Base-by-base conservation (phyloP, 1,140 invertebrate genomes). In the Gonioctena quinquepunctata region DNA sequence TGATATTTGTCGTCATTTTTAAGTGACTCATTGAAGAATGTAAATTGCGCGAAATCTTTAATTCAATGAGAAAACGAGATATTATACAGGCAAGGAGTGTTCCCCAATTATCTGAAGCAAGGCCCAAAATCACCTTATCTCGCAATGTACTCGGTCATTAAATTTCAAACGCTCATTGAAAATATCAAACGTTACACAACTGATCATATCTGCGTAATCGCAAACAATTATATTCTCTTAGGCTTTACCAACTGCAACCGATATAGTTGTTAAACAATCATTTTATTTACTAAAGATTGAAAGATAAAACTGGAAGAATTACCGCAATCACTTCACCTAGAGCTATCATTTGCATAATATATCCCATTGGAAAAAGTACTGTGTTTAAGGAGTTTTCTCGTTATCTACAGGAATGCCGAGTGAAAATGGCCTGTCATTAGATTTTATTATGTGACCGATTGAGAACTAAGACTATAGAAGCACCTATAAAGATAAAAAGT, bases 241-340 rank as follows among this genome's bases (percentile, higher is more conserved):
- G 7, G n/a, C 22, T 42, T 1, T 42, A 42, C 33, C 7, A 42
- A 42, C 11, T 54, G 52, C 52, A 54, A 54, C 52, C 52, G 52
- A 54, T 54, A 54, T 54, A 54, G 52, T 54, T 54, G 52, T 54
- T 54, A 21, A 54, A 54, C 52, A 54, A 54, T 54, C 52, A 54
- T 54, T 54, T 54, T 54, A 54, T 54, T 54, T 54, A 18, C 52
- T 54, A 11, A 18, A 54, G 52, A 54, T 54, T 7, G 22, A 54
- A 54, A 54, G 52, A 54, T 54, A 54, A 54, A 54, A 18, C 33
- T 11, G 13, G 19, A 8, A 54, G 52, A 54, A 54, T 54, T 54
- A 54, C 52, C 5, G 19, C 52, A 54, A 54, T 54, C 13, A 54
- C 19, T 54, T 54, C 52, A 23, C 52, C 52, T 54, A 54, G 52